Evolutionary conservation across 1,140 invertebrate genomes (phyloP).

Genomic region (Danaus melanippus): DNA sequence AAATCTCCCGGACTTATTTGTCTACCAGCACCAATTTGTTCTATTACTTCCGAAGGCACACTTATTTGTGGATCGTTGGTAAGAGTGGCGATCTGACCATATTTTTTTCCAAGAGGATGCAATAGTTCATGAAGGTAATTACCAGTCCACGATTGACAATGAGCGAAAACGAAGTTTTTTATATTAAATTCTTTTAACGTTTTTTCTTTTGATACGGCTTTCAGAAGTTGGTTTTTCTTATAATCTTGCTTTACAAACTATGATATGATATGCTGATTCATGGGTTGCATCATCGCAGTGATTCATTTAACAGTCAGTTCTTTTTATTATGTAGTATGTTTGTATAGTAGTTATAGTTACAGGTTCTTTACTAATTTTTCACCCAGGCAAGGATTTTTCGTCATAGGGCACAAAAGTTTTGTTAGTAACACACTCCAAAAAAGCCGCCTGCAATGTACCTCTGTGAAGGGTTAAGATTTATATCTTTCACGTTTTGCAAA

Average conservation of each 20-base stretch:
- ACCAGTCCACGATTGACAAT: slow-evolving; percentile 38
- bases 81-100: slow-evolving; percentile 37
- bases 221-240: slow-evolving; percentile 40
- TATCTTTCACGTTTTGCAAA: slow-evolving; percentile 33
- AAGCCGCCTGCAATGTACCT: slow-evolving; percentile 39
- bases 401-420: too few relatives aligned
- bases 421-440: slow-evolving; percentile 35
- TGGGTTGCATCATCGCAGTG: slow-evolving; percentile 49
- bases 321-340: too few relatives aligned
- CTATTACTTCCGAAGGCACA: slow-evolving; percentile 24
- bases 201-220: slow-evolving; percentile 39
- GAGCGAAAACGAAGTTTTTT: slow-evolving; percentile 35
- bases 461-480: slow-evolving; percentile 35
- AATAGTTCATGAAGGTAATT: slow-evolving; percentile 40
- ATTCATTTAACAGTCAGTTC: slow-evolving; percentile 50
- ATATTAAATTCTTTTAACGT: slow-evolving; percentile 38
- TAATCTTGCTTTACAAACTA: slow-evolving; percentile 42
- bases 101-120: slow-evolving; percentile 41
- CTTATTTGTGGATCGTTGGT: slow-evolving; percentile 26
- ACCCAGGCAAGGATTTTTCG: too few relatives aligned
- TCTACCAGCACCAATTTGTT: slow-evolving; percentile 26
- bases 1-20: slow-evolving; percentile 27
- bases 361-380: too few relatives aligned
- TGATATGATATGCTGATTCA: slow-evolving; percentile 52
- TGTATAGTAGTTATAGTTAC: too few relatives aligned